A percentile compares a stretch with the other conserved stretches of the same genome.
These are phyloP conservation scores for Pantala flavescens DNA, from an alignment of 1,140 invertebrate species.

Conservation along the genomic window DNA sequence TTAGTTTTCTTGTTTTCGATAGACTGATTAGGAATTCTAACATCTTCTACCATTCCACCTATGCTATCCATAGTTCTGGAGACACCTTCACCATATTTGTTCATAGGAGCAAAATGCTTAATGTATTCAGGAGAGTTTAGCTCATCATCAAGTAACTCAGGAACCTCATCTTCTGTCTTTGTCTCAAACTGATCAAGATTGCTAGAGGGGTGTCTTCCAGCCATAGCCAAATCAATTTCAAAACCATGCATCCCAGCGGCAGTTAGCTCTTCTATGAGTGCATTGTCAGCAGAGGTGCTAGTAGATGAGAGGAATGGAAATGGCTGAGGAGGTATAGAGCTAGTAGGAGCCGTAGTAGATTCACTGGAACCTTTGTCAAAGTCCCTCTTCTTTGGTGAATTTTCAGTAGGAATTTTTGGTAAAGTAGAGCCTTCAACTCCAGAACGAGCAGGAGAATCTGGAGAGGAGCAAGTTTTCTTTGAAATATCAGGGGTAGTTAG, in stretches of 20 bases:
- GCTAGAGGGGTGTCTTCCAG: not conserved
- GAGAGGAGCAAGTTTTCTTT: constrained; percentile 1
- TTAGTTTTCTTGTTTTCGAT: not conserved
- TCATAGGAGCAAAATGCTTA: not conserved
- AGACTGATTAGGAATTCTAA: not conserved
- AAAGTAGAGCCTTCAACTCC: not conserved
- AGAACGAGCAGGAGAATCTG: not conserved
- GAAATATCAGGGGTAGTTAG: not conserved
- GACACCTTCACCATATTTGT: not conserved
- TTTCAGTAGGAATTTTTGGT: not conserved
- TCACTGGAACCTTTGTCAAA: not conserved
- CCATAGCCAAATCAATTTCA: not conserved
- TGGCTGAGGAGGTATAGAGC: not conserved
- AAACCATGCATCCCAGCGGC: not conserved
- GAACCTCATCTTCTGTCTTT: constrained; percentile 14
- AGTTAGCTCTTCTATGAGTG: constrained; percentile 4
- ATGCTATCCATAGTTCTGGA: not conserved
- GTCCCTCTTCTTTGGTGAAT: not conserved
- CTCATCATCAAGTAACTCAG: constrained; percentile 12
- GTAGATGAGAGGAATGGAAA: constrained; percentile 5
- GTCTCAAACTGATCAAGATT: constrained; percentile 14
- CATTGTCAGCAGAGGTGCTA: constrained; percentile 6
- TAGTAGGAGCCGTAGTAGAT: not conserved
- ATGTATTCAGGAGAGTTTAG: not conserved
- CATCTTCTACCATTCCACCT: not conserved